Evolutionary conservation across 2,888 invertebrate species (phyloP).

Genomic region (Lordiphosa andalusiaca): DNA sequence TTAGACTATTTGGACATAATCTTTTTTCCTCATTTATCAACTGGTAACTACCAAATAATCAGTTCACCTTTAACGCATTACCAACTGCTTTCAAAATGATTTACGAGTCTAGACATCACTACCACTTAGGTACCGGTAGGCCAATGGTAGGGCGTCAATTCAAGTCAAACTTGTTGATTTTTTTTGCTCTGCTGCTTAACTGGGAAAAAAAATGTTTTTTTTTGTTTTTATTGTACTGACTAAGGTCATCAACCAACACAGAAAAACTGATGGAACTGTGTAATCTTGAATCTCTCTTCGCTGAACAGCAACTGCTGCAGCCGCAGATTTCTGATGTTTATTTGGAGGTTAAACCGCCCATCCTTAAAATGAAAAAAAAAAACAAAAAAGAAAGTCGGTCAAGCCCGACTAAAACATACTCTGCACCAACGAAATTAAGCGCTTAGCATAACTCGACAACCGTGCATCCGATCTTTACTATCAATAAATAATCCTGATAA

Average conservation of each 20-base stretch:
- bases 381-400: no score
- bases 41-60: slow-evolving; percentile 45
- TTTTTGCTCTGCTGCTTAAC: slow-evolving; percentile 12
- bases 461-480: no score
- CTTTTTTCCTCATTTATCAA: slow-evolving; percentile 52
- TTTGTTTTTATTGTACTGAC: slow-evolving; percentile 58
- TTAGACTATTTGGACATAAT: slow-evolving; percentile 7
- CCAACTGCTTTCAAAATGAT: slow-evolving; percentile 4
- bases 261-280: slow-evolving; percentile 22
- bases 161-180: not conserved
- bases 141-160: slow-evolving; percentile 4
- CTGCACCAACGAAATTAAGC: no score
- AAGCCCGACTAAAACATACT: no score
- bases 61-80: slow-evolving; percentile 1
- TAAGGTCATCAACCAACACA: slow-evolving; percentile 71
- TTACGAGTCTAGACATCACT: slow-evolving; percentile 2
- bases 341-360: slow-evolving; percentile 67
- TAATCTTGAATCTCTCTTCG: slow-evolving; percentile 55
- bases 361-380: slow-evolving; percentile 37
- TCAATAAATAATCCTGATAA: no score
- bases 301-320: slow-evolving; percentile 41
- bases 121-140: not conserved
- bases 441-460: no score
- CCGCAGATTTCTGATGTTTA: slow-evolving; percentile 27
- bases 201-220: slow-evolving; percentile 37